Evolutionary conservation across 2,797 vertebrate species (phyloP), one percentile per base, ranked within the genome.

Genomic region (Florisuga fusca): DNA sequence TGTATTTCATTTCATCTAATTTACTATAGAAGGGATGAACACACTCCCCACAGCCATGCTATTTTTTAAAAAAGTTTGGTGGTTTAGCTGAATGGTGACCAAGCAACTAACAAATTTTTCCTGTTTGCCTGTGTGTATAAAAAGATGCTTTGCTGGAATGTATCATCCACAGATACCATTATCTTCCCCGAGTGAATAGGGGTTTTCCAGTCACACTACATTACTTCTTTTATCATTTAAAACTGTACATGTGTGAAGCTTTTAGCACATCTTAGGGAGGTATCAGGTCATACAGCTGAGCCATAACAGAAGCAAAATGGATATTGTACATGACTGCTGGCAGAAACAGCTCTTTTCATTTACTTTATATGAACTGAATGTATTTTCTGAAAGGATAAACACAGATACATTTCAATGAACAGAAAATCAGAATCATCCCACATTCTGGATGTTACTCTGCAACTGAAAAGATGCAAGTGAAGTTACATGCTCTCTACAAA

Each of bases 1-100:
- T 78, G 23, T 62, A 67, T 14, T 72, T 38, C 29, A 81, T 81
- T 93, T 91, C 87, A 92, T 80, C 75, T 85, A 85, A 94, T 85
- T 92, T 92, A 63, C 43, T 92, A 63, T 3, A 87, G 50, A 48
- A 55, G 33, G 61, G 36, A 87, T 64, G 67, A 87, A 75, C 57
- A n/a, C n/a, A 36, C 20, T 89, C 29, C 27, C 55, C 3, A 16
- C 75, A 89, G 64, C 66, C 51, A 29, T 23, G 43, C n/a, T 89
- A 43, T 84, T 94, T 96, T 94, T 93, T 43, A 55, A 46, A 58
- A 95, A 34, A 88, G 71, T 62, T 48, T 63, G 67, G 61, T 96
- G 94, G 95, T 90, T 96, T 93, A 95, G 84, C 81, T 89, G 84
- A 93, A 62, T 29, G 75, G 61, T 96, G 90, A 94, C 90, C 93